phyloP scores from a whole-genome alignment of 2,797 vertebrate species.

The Rhadinocentrus ornatus region DNA sequence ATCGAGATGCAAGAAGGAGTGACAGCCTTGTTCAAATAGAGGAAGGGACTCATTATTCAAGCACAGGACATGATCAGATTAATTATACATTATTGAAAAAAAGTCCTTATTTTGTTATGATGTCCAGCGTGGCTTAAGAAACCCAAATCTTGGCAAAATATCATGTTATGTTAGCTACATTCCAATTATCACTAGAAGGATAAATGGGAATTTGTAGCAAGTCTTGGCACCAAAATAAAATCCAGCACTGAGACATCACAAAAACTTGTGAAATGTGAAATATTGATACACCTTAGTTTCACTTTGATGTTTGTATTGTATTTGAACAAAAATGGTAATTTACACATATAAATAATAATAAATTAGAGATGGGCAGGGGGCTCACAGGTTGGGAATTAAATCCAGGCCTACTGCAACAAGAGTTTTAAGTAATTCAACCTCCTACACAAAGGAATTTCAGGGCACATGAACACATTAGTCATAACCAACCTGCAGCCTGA shows the following conservation, averaged over 20 bases:
- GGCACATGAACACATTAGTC: background rate
- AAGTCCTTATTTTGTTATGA: background rate
- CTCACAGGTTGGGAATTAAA: background rate
- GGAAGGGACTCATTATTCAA: conserved; percentile 40
- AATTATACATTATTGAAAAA: background rate
- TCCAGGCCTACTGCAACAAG: background rate
- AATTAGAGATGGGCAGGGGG: background rate
- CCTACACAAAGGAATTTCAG: background rate
- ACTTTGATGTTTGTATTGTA: background rate
- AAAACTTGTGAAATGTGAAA: background rate
- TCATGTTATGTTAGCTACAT: background rate
- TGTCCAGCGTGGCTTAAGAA: background rate
- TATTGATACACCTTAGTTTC: background rate
- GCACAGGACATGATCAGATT: background rate
- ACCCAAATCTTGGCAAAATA: background rate
- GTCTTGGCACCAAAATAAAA: background rate
- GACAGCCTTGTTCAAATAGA: conserved; percentile 32
- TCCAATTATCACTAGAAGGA: background rate
- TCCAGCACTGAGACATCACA: background rate
- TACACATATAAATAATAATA: background rate
- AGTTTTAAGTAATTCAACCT: background rate
- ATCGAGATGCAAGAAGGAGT: conserved; percentile 36
- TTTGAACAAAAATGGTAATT: background rate
- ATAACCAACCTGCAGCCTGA: background rate
- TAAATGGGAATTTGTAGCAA: background rate